Base-by-base conservation (phyloP, 2,888 invertebrate genomes). In the Drosophila bunnanda region DNA sequence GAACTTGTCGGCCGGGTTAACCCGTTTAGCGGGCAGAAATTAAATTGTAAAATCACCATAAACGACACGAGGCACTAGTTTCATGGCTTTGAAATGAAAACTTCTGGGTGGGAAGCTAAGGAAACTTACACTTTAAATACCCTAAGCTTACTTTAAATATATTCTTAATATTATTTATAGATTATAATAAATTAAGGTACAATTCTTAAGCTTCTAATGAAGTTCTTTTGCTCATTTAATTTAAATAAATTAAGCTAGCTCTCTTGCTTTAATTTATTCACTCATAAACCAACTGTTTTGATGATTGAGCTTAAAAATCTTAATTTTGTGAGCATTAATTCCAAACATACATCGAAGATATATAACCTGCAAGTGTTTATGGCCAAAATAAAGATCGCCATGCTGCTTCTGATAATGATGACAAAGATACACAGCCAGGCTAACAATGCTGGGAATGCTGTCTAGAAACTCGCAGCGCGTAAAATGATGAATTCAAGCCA, bases 371-470 rank as follows among this genome's bases (percentile, higher is more conserved):
- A 44, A 38, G 59, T 52, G 53, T 39, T 30, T 54, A 32, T 39
- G 22, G 0, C 2, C 30, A 17, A 41, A 46, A 48, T 46, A 6
- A 66, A 34, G 43, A 54, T 48, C 44, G n/a, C 7, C 6, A 22
- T 4, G 25, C 17, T 7, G 7, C 28, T 28, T 12, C 28, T 46
- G 22, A 13, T 28, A 10, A 34, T 64, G 65, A 13, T 65, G 54
- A 66, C 48, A 67, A 67, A 66, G 67, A 67, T 48, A 39, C 39
- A 55, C 55, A 39, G 28, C 2, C 9, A 7, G 22, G 65, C 43
- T 71, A 64, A 78, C 87, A 86, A 86, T 88, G 85, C 75, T 86
- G 88, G 77, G 85, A 86, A 86, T 83, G 48, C 67, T 68, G 77
- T 76, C 81, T 76, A 77, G 79, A 81, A 81, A 83, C 88, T 77